Conservation (phyloP, 2,888 invertebrate species). For the Drosophila vallismaia region DNA sequence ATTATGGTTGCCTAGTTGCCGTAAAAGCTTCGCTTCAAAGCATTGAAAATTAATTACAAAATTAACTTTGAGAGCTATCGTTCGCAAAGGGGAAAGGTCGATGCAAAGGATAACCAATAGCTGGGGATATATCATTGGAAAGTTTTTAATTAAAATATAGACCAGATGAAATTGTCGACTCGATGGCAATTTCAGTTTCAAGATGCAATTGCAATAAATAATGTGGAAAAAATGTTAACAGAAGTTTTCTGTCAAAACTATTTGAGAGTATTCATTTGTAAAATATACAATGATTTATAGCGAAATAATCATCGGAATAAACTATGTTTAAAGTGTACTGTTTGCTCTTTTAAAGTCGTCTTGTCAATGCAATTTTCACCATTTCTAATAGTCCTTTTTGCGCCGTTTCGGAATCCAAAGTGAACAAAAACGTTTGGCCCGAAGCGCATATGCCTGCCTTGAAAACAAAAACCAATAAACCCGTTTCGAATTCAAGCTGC, state of each 20-base stretch:
- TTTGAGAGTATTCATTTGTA: not conserved
- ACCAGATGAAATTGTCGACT: constrained; percentile 4
- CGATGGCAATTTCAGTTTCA: constrained; percentile 3
- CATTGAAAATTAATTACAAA: constrained; percentile 73
- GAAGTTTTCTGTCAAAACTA: not conserved
- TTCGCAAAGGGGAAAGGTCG: not conserved
- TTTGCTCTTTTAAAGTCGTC: not conserved
- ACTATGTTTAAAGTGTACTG: not conserved
- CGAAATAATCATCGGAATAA: not conserved
- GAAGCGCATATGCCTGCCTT: constrained; percentile 38
- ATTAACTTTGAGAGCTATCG: constrained; percentile 61
- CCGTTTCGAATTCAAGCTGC: constrained; percentile 46
- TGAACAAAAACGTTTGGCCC: constrained; percentile 25
- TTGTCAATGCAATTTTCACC: constrained; percentile 12
- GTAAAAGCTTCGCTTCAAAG: constrained; percentile 69
- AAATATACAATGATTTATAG: not conserved
- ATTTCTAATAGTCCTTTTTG: not conserved
- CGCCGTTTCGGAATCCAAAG: constrained; percentile 12
- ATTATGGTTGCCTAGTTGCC: constrained; percentile 69
- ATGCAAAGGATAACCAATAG: constrained; percentile 20
- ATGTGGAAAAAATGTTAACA: not conserved
- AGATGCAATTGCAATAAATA: not conserved
- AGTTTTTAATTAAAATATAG: constrained; percentile 54
- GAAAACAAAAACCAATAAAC: constrained; percentile 63
- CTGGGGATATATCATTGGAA: constrained; percentile 44